Base-by-base conservation (phyloP, 2,113 vertebrate genomes). In the Gadus chalcogrammus region DNA sequence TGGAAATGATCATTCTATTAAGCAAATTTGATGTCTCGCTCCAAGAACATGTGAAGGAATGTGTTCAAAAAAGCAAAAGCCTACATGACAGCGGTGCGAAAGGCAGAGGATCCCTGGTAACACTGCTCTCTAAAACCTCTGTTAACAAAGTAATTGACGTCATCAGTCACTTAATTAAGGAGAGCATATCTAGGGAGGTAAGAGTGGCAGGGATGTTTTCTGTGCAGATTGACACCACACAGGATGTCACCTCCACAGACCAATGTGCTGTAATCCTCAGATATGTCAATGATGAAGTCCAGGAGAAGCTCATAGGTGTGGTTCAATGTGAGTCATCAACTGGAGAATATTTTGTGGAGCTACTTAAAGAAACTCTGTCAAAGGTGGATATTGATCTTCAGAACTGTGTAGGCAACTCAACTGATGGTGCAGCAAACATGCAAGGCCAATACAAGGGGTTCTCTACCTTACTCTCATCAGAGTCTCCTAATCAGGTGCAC, bases 381-480 rank as follows among this genome's bases (percentile, higher is more conserved):
- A 24, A 64, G 2, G 12, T n/a, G 11, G 58, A 62, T 1, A 2
- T 72, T 13, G 65, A 76, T 12, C 31, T 70, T 2, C 13, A 24
- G 15, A 59, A 64, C 1, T 72, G 70, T 17, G 20, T 77, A 7
- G 15, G 61, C 4, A 67, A 63, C 60, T 1, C 63, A 9, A 68
- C 72, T 2, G 73, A 70, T 62, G 67, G 72, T 15, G 67, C 70
- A 20, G 42, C 72, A n/a, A 78, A 60, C 22, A 74, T 70, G 62
- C 72, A 78, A 62, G 67, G 72, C 42, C 28, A 59, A n/a, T n/a
- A n/a, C n/a, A n/a, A n/a, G n/a, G n/a, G n/a, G n/a, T n/a, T n/a
- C n/a, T n/a, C n/a, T n/a, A 24, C 63, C 53, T 67, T 3, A 6
- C 9, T 67, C 18, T 70, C 64, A 3, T 15, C 56, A n/a, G 20